A percentile compares a stretch with the other conserved stretches of the same genome.
Evolutionary conservation across 1,140 invertebrate species (phyloP).

Genomic region (Drosophila rufa): DNA sequence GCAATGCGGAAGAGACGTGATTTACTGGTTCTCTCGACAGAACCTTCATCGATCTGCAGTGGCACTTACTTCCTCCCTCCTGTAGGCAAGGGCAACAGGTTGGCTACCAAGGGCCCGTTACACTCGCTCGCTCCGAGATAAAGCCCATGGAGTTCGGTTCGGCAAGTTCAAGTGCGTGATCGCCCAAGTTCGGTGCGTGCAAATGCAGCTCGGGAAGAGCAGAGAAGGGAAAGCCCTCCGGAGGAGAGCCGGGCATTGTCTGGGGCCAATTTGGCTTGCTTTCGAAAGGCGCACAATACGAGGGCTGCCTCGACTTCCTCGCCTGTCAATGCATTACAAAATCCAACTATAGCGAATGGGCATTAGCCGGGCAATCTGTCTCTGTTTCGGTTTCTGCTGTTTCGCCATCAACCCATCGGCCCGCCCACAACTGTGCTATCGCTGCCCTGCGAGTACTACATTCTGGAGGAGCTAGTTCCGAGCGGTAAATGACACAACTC

Average conservation of each 20-base stretch:
- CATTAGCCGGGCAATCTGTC: conserved; percentile 26
- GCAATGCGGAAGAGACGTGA: conserved; percentile 38
- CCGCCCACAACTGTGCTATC: conserved; percentile 27
- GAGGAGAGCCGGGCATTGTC: background rate
- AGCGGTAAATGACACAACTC: conserved; percentile 26
- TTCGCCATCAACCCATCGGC: conserved; percentile 6
- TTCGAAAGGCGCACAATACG: conserved; percentile 45
- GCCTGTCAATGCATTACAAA: conserved; percentile 37
- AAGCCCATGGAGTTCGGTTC: background rate
- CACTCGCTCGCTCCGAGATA: background rate
- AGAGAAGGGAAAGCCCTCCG: conserved; percentile 1
- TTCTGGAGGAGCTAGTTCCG: conserved; percentile 34
- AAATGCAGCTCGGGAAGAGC: conserved; percentile 1
- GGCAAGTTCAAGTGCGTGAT: conserved; percentile 35
- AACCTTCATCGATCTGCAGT: conserved; percentile 5
- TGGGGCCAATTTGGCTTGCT: conserved; percentile 38
- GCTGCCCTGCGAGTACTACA: conserved; percentile 11
- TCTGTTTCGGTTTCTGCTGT: conserved; percentile 12
- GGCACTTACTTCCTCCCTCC: conserved; percentile 24
- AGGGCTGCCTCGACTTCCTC: conserved; percentile 2
- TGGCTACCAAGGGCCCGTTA: background rate
- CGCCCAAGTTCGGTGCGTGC: background rate
- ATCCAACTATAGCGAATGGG: conserved; percentile 39
- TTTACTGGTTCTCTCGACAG: conserved; percentile 16
- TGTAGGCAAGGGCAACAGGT: conserved; percentile 7